Percentiles rank a stretch among this genome's conserved stretches.
Conservation (phyloP, 2,113 vertebrate genomes). For the Mormoops blainvillei region DNA sequence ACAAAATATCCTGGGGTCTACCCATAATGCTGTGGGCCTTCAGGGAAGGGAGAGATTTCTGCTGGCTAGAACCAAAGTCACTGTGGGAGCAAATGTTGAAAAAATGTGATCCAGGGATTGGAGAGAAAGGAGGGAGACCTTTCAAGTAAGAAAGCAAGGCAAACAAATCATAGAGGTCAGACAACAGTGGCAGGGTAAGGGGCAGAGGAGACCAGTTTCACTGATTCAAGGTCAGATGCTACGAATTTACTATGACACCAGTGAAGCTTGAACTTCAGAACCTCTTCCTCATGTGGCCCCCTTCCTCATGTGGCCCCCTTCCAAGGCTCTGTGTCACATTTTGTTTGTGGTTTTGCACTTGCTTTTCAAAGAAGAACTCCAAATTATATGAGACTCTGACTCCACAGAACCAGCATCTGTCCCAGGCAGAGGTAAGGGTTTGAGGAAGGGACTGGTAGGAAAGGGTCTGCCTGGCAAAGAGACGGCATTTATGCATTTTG, state of each 20-base stretch:
- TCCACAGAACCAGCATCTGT: neutral
- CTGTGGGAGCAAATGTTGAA: neutral
- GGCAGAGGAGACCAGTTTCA: neutral
- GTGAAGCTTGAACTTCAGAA: neutral
- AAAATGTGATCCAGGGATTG: neutral
- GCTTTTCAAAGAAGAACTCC: neutral
- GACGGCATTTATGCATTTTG: neutral
- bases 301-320: neutral
- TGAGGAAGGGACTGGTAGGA: neutral
- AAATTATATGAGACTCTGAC: neutral
- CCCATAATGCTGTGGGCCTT: accelerated
- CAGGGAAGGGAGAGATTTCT: neutral
- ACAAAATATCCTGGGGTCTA: neutral
- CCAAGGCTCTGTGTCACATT: neutral
- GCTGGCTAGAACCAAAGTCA: neutral
- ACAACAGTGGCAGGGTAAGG: no score
- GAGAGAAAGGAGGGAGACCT: neutral
- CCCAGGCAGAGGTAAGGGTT: neutral
- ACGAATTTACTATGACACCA: neutral
- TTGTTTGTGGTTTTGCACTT: neutral
- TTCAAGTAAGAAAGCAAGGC: neutral
- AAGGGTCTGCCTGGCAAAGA: neutral
- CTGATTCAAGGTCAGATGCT: neutral
- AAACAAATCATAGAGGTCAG: neutral
- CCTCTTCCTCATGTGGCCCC: neutral